Evolutionary conservation across 1,140 invertebrate species (phyloP), one percentile per base, ranked within the genome.

Genomic region (Drosophila nebulosa): DNA sequence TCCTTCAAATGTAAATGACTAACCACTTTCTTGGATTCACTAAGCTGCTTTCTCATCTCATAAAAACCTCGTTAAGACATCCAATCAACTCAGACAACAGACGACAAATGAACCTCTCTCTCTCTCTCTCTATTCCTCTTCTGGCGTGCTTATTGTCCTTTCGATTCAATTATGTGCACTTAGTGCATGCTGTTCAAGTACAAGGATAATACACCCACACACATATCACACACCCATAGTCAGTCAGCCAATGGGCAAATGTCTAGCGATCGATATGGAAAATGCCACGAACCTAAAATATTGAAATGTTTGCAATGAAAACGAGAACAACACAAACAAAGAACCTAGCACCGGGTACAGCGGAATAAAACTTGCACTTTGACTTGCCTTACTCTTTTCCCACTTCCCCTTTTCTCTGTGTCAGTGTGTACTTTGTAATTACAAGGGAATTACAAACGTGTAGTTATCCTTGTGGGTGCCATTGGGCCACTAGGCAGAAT

Each of bases 141-240:
- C 16, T 46, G 16, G 7, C 9, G 16, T 58, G 46, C 59, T 35
- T 50, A 62, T 36, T 68, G 78, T 81, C 64, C 74, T 74, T 61
- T 71, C 69, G 42, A 64, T 81, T 85, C 78, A 86, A 88, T 85
- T 81, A 85, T 65, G 78, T 86, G 70, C 83, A 86, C 81, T 88
- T 71, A 78, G 61, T 81, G 81, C 74, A 85, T 59, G 69, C 59
- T 79, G 74, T 85, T 88, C 81, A 86, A 86, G 81, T 86, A 78
- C 81, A 86, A 88, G 81, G 81, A 81, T 85, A 86, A 78, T 75
- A 74, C 69, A 73, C 26, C 32, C 36, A 52, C 46, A 30, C n/a
- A 35, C 65, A 71, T 62, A 50, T 46, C 63, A 52, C 64, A 52
- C 64, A 52, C 39, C 26, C 30, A 32, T n/a, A 26, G 12, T 10